Evolutionary conservation across 2,888 invertebrate genomes (phyloP), one percentile per base, ranked within the genome.

Genomic region (Mactromeris polynyma): DNA sequence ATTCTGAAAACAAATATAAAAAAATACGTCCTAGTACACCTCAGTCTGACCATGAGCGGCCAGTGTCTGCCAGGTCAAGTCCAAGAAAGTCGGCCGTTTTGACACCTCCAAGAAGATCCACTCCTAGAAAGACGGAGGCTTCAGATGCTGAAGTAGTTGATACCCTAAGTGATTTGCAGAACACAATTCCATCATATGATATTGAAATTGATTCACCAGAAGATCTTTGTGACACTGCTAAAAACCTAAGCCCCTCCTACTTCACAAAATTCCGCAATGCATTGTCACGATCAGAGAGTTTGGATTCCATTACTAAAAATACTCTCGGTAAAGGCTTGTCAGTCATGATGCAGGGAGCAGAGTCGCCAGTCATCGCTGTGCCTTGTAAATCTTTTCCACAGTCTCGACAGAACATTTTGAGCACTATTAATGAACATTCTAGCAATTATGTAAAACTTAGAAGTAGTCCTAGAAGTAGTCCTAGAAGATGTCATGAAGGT

Each of bases 41-140:
- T 17, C 81, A 81, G 54, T 85, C 85, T 38, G 82, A 85, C 33
- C 85, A 79, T 26, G 40, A 64, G 33, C 82, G 40, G 17, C 69
- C 82, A 21, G 31, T 40, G 1, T 11, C 40, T 14, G 17, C 2
- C n/a, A n/a, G n/a, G 17, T 42, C 42, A 19, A 33, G 58, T n/a
- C 40, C 21, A 26, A 40, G 33, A 64, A 64, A 26, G 9, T 26
- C 26, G 2, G 26, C n/a, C 26, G 3, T n/a, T 11, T 42, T 19
- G 31, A 21, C 14, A 19, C 46, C 77, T 40, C 19, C 69, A 6
- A 38, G 21, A 21, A 73, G 77, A 33, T 51, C 80, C 0, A 80
- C n/a, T 4, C 42, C 33, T 14, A 69, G 51, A n/a, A 26, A 46
- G 2, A 77, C 14, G 14, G 14, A 51, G 26, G 26, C 26, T 54